Conservation (phyloP, 2,888 invertebrate species). For the Gortyna flavago region DNA sequence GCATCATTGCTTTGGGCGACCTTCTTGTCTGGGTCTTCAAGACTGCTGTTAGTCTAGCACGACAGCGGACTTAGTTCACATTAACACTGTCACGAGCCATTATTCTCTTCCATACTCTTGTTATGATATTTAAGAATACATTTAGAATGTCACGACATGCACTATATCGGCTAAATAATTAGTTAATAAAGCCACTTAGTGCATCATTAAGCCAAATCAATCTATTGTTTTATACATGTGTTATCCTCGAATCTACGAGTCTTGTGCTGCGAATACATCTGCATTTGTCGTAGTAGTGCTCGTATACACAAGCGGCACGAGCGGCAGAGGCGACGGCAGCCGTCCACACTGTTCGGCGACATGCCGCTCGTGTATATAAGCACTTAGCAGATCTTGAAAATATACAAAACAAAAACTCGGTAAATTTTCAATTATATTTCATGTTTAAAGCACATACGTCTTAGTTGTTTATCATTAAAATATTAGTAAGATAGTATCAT, state of each 20-base stretch:
- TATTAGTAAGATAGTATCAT: slow-evolving; percentile 35
- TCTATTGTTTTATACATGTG: slow-evolving; percentile 35
- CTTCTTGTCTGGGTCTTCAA: neutral
- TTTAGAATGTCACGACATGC: slow-evolving; percentile 32
- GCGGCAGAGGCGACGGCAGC: neutral
- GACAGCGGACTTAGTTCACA: neutral
- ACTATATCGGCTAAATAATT: slow-evolving; percentile 35
- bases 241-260: slow-evolving; percentile 15
- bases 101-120: slow-evolving; percentile 47
- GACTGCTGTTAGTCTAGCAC: neutral
- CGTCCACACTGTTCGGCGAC: neutral
- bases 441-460: slow-evolving; percentile 25
- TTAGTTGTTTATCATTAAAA: slow-evolving; percentile 22
- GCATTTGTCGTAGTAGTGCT: neutral
- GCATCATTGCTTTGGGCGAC: neutral
- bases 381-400: neutral
- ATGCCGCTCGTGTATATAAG: neutral
- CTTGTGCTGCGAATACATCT: slow-evolving; percentile 39
- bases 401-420: neutral
- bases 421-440: neutral
- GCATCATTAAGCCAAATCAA: slow-evolving; percentile 45
- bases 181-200: slow-evolving; percentile 32
- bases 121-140: slow-evolving; percentile 27
- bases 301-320: neutral
- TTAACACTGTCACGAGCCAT: slow-evolving; percentile 37